phyloP scores from a whole-genome alignment of 2,797 vertebrate genomes.

The Sebastes taczanowskii region DNA sequence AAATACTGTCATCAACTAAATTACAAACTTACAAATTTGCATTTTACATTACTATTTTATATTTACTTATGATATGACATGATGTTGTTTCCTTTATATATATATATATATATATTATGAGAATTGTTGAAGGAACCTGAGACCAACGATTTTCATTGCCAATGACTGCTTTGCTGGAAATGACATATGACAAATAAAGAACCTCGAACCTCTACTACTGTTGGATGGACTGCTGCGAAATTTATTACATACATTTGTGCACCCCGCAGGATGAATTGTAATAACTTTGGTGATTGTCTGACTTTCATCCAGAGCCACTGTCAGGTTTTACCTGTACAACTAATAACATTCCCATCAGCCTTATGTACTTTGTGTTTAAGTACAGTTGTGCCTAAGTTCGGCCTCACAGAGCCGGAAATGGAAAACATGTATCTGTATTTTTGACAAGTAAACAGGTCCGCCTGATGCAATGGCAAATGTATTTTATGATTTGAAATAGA shows the following conservation, averaged over 20 bases:
- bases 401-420: background rate
- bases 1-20: too few relatives aligned
- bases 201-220: background rate
- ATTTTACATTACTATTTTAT: too few relatives aligned
- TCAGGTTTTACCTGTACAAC: background rate
- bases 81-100: too few relatives aligned
- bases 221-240: background rate
- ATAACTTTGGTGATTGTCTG: background rate
- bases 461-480: background rate
- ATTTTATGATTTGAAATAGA: background rate
- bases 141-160: too few relatives aligned
- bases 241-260: background rate
- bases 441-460: background rate
- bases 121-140: too few relatives aligned
- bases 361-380: background rate
- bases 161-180: too few relatives aligned
- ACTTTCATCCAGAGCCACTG: background rate
- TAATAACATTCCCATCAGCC: background rate
- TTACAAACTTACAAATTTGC: too few relatives aligned
- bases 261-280: background rate
- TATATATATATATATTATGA: too few relatives aligned
- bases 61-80: rapidly evolving
- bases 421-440: background rate
- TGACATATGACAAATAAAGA: too few relatives aligned
- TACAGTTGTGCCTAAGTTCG: background rate